These are phyloP conservation scores for Morone chrysops DNA, from an alignment of 2,113 vertebrate genomes.

Conservation along the genomic window DNA sequence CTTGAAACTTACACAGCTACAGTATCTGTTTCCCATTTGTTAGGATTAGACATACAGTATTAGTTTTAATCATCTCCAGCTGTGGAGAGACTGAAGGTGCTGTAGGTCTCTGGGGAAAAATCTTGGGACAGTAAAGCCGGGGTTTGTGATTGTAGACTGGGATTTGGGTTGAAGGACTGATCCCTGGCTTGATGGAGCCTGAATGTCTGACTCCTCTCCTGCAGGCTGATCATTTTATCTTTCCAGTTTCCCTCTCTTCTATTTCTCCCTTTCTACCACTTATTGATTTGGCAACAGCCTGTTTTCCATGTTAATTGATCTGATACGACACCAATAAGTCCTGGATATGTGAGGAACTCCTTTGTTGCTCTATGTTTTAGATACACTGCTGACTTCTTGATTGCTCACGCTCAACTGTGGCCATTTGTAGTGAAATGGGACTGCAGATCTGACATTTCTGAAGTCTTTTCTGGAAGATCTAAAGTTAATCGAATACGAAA, in stretches of 20 bases:
- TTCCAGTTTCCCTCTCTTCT: not conserved
- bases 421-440: not conserved
- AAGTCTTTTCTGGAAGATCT: not conserved
- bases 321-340: constrained; percentile 7
- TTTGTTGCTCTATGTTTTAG: not conserved
- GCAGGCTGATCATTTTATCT: constrained; percentile 9
- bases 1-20: not conserved
- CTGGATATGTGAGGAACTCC: not conserved
- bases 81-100: constrained; percentile 17
- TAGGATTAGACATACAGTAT: constrained; percentile 9
- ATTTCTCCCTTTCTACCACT: not conserved
- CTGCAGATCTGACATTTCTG: not conserved
- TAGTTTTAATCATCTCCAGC: constrained; percentile 38
- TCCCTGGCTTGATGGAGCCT: constrained; percentile 30
- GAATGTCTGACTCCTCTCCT: constrained; percentile 33
- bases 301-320: constrained; percentile 14
- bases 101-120: not conserved
- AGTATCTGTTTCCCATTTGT: constrained; percentile 52
- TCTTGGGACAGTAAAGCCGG: constrained; percentile 32
- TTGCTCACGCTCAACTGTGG: not conserved
- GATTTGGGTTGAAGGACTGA: constrained; percentile 9
- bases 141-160: constrained; percentile 26
- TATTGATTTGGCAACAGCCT: constrained; percentile 29
- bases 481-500: not conserved
- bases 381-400: too few species aligned